These are phyloP conservation scores for Gadus macrocephalus DNA, from an alignment of 2,113 vertebrate species.

Conservation along the genomic window DNA sequence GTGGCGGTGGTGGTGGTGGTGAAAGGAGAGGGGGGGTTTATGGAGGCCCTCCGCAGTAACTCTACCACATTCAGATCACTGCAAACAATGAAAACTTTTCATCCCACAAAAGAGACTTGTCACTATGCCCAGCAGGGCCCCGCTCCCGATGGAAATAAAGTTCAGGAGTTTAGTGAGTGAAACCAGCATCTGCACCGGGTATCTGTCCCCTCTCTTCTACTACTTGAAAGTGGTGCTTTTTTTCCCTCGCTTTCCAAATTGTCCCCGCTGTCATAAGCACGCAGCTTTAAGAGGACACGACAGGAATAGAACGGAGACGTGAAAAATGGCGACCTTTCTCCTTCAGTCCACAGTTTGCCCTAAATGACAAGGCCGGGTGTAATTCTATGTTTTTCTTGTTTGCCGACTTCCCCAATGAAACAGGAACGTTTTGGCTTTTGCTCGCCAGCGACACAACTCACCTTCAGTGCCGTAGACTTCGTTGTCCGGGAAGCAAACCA, in stretches of 20 bases:
- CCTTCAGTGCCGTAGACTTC: too few species aligned
- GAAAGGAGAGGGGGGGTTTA: neutral
- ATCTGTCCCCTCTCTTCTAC: too few species aligned
- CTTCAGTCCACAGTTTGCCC: too few species aligned
- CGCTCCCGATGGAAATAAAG: neutral
- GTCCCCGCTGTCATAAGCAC: neutral
- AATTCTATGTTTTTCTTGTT: neutral
- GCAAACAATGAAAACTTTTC: conserved; percentile 15
- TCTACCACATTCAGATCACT: neutral
- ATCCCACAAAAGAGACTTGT: neutral
- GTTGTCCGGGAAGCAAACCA: neutral
- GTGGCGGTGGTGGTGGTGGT: neutral
- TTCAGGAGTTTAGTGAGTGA: neutral
- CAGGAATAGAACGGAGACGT: neutral
- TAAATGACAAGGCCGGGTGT: too few species aligned
- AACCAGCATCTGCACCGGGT: neutral
- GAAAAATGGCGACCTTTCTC: neutral
- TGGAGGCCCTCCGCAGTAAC: conserved; percentile 17
- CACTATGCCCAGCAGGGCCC: neutral
- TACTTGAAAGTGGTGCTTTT: too few species aligned
- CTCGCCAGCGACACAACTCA: too few species aligned
- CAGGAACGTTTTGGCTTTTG: too few species aligned
- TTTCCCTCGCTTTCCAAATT: neutral
- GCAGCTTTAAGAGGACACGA: neutral
- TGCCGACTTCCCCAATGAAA: too few species aligned